phyloP scores from a whole-genome alignment of 2,113 vertebrate genomes.

The Beaufortia kweichowensis region DNA sequence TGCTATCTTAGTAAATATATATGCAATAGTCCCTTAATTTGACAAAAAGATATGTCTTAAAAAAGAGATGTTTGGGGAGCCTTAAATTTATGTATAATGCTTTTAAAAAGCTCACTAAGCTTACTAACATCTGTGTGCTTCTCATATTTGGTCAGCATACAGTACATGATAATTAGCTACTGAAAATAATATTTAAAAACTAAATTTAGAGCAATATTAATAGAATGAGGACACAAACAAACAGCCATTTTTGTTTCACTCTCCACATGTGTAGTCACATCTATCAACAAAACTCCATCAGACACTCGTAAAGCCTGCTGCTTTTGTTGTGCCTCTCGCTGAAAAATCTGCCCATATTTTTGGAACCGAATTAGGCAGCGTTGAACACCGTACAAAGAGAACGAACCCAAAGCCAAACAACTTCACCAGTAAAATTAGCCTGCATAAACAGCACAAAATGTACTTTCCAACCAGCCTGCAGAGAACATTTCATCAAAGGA shows the following conservation, averaged over 20 bases:
- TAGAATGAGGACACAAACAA: background rate
- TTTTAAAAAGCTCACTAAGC: background rate
- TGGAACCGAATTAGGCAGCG: conserved; percentile 49
- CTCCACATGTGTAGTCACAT: conserved; percentile 9
- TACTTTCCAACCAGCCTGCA: background rate
- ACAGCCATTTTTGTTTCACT: background rate
- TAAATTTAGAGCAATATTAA: background rate
- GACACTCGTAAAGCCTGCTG: conserved; percentile 15
- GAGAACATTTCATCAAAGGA: background rate
- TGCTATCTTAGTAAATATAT: too few relatives aligned
- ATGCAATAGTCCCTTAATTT: too few relatives aligned
- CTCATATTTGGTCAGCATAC: too few relatives aligned
- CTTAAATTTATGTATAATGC: too few relatives aligned
- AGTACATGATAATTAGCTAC: background rate
- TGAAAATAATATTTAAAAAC: background rate
- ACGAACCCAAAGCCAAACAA: conserved; percentile 44
- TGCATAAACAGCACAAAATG: conserved; percentile 40
- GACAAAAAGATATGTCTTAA: too few relatives aligned
- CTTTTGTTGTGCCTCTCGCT: conserved; percentile 46
- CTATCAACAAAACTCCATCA: conserved; percentile 49
- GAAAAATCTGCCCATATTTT: conserved; percentile 42
- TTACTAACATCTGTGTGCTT: background rate
- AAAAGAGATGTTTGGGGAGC: too few relatives aligned
- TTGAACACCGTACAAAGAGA: conserved; percentile 56
- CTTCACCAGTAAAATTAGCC: conserved; percentile 59